Percentiles rank a stretch among this genome's conserved stretches.
phyloP scores from a whole-genome alignment of 1,140 invertebrate species.

The Colletes latitarsis region DNA sequence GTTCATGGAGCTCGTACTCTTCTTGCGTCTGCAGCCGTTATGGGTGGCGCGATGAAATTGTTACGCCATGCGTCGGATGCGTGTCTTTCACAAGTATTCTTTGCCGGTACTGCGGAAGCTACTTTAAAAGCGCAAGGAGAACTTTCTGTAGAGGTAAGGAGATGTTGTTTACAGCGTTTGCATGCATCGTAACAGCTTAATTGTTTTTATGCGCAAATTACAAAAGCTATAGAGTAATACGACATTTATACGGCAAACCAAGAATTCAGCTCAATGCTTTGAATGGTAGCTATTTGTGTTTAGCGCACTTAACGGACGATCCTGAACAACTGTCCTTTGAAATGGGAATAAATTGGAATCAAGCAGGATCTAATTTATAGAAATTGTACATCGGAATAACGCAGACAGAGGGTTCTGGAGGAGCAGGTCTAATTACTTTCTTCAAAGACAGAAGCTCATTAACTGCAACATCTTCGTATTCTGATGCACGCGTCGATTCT shows the following conservation, averaged over 20 bases:
- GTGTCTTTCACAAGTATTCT: slow-evolving; percentile 86
- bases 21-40: slow-evolving; percentile 86
- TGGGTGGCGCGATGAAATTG: slow-evolving; percentile 82
- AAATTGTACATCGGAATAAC: slow-evolving; percentile 88
- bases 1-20: slow-evolving; percentile 87
- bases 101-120: slow-evolving; percentile 88
- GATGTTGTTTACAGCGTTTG: background rate
- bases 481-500: slow-evolving; percentile 61
- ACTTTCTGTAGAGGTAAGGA: slow-evolving; percentile 87
- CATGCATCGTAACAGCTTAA: background rate
- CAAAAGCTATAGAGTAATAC: background rate
- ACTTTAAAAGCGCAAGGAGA: slow-evolving; percentile 88
- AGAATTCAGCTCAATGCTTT: slow-evolving; percentile 42
- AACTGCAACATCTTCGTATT: slow-evolving; percentile 62
- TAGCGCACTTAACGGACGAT: slow-evolving; percentile 39
- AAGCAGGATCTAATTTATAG: slow-evolving; percentile 80
- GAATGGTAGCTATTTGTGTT: slow-evolving; percentile 52
- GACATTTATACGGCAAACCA: background rate
- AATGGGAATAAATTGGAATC: slow-evolving; percentile 56
- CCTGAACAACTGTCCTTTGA: slow-evolving; percentile 63
- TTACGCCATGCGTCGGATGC: slow-evolving; percentile 81
- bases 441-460: slow-evolving; percentile 76
- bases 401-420: slow-evolving; percentile 83
- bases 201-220: background rate
- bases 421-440: slow-evolving; percentile 76